These are phyloP conservation scores for Semaprochilodus insignis DNA, from an alignment of 2,797 vertebrate genomes.

Conservation along the genomic window DNA sequence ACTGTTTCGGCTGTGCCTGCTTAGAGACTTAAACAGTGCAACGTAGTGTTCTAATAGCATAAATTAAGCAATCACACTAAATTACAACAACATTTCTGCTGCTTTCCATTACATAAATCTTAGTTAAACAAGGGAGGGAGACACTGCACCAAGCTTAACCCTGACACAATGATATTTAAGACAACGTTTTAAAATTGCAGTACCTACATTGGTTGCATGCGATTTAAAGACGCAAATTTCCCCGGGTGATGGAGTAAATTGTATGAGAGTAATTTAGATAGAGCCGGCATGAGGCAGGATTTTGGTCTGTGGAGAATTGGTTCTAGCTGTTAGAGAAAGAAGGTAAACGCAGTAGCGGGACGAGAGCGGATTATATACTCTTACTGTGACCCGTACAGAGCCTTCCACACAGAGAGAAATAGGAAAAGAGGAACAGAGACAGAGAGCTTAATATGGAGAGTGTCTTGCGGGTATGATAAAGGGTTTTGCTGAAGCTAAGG, in stretches of 20 bases:
- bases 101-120: slow-evolving; percentile 42
- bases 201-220: slow-evolving; percentile 52
- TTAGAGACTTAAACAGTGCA: slow-evolving; percentile 21
- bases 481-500: slow-evolving; percentile 27
- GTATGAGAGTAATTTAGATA: slow-evolving; percentile 61
- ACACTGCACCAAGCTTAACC: slow-evolving; percentile 18
- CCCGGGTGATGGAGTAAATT: slow-evolving; percentile 56
- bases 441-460: slow-evolving; percentile 15
- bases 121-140: slow-evolving; percentile 32
- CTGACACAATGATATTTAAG: slow-evolving; percentile 50
- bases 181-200: slow-evolving; percentile 50
- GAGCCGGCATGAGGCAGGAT: slow-evolving; percentile 33
- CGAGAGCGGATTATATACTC: slow-evolving; percentile 47
- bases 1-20: slow-evolving; percentile 9
- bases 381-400: slow-evolving; percentile 43
- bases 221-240: slow-evolving; percentile 58
- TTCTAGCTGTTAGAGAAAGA: slow-evolving; percentile 59
- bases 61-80: slow-evolving; percentile 52
- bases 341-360: slow-evolving; percentile 51
- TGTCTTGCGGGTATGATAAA: slow-evolving; percentile 27
- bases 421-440: slow-evolving; percentile 1
- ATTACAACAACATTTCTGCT: slow-evolving; percentile 42
- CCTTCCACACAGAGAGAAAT: slow-evolving; percentile 21
- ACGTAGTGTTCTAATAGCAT: slow-evolving; percentile 34
- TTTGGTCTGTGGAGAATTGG: slow-evolving; percentile 52